Conservation (phyloP, 2,888 invertebrate genomes). For the Dermolepida albohirtum region DNA sequence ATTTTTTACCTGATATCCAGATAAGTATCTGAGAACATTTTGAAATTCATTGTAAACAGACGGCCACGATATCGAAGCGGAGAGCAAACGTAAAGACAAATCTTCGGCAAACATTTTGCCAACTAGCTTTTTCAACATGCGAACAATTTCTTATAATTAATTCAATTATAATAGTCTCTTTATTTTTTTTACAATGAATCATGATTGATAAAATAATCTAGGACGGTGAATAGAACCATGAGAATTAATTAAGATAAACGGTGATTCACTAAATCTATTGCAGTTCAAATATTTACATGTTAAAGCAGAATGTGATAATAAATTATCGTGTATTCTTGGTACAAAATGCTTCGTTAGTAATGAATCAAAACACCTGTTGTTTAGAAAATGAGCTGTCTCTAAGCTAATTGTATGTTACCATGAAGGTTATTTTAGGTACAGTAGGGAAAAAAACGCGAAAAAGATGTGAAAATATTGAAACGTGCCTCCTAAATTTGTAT, state of each 20-base stretch:
- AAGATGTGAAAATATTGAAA: too few relatives aligned
- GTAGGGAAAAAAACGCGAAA: too few relatives aligned
- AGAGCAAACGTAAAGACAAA: conserved; percentile 15
- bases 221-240: not conserved
- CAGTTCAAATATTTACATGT: not conserved
- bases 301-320: not conserved
- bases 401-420: not conserved
- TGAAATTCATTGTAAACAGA: conserved; percentile 11
- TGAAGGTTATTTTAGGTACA: too few relatives aligned
- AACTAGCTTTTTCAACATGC: not conserved
- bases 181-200: not conserved
- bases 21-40: not conserved
- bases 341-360: too few relatives aligned
- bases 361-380: not conserved
- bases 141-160: not conserved
- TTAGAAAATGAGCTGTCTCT: not conserved
- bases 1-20: conserved; percentile 14
- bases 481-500: too few relatives aligned
- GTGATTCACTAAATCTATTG: conserved; percentile 6
- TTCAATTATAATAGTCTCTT: not conserved
- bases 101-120: conserved; percentile 15
- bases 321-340: not conserved
- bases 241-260: conserved; percentile 9
- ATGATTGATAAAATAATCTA: not conserved
- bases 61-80: conserved; percentile 12